Conservation (phyloP, 2,113 vertebrate genomes). For the Cichladusa arquata region DNA sequence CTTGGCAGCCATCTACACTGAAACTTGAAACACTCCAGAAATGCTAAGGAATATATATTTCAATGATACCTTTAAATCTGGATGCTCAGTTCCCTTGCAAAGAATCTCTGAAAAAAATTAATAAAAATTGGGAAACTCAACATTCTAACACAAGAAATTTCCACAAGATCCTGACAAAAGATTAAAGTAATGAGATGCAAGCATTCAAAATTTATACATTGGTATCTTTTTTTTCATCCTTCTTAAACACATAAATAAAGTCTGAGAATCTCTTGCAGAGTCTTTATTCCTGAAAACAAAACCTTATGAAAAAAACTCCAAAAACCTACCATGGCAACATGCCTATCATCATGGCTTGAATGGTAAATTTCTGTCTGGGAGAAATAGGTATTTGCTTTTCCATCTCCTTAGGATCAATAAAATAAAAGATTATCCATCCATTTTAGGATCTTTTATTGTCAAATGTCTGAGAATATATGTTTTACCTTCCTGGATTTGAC, state of each 20-base stretch:
- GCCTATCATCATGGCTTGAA: not conserved
- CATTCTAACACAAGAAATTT: not conserved
- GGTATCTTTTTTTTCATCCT: not conserved
- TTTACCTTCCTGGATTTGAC: not conserved
- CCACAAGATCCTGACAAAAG: not conserved
- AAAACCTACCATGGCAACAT: not conserved
- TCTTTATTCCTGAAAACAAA: not conserved
- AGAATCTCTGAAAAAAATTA: not conserved
- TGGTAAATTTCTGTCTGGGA: not conserved
- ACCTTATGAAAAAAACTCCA: not conserved
- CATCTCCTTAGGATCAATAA: not conserved
- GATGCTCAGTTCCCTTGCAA: not conserved
- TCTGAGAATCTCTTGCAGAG: not conserved
- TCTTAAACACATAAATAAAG: not conserved
- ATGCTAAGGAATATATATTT: not conserved
- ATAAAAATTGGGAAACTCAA: not conserved
- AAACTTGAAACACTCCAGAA: not conserved
- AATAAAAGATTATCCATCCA: not conserved
- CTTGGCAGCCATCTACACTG: not conserved
- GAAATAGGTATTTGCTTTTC: not conserved
- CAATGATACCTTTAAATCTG: not conserved
- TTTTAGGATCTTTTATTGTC: not conserved
- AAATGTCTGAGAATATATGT: not conserved
- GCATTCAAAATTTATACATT: not conserved
- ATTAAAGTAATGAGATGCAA: not conserved